A percentile compares a stretch with the other conserved stretches of the same genome.
phyloP scores from a whole-genome alignment of 1,140 invertebrate species.

The Arion vulgaris region DNA sequence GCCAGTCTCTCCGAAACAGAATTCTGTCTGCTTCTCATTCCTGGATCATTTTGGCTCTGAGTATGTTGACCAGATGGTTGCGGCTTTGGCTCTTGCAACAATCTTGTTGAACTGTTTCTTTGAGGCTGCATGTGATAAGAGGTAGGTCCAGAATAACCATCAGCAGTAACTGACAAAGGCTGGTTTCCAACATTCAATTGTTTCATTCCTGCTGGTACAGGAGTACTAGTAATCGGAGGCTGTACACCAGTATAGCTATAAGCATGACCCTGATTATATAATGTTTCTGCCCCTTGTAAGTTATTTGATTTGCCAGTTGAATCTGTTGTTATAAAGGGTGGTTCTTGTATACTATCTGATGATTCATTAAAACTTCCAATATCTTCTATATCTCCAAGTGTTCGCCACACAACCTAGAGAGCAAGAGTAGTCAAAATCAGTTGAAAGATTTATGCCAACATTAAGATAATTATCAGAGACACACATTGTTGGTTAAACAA shows the following conservation, averaged over 20 bases:
- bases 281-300: background rate
- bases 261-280: slow-evolving; percentile 10
- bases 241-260: background rate
- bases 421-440: background rate
- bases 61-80: background rate
- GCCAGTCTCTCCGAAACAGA: background rate
- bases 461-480: no score
- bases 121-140: background rate
- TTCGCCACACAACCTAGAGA: slow-evolving; percentile 71
- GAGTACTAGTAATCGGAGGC: slow-evolving; percentile 29
- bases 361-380: slow-evolving; percentile 48
- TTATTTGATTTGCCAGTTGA: background rate
- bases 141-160: background rate
- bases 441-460: background rate
- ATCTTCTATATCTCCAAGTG: slow-evolving; percentile 66
- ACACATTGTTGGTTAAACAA: no score
- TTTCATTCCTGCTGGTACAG: background rate
- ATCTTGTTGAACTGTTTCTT: background rate
- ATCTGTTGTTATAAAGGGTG: background rate
- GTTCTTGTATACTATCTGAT: slow-evolving; percentile 32
- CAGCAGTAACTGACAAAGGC: background rate
- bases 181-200: background rate
- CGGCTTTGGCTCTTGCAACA: background rate
- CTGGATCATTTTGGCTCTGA: background rate
- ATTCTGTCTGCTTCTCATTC: background rate